These are phyloP conservation scores for Thunnus albacares DNA, from an alignment of 2,797 vertebrate species.

Conservation along the genomic window DNA sequence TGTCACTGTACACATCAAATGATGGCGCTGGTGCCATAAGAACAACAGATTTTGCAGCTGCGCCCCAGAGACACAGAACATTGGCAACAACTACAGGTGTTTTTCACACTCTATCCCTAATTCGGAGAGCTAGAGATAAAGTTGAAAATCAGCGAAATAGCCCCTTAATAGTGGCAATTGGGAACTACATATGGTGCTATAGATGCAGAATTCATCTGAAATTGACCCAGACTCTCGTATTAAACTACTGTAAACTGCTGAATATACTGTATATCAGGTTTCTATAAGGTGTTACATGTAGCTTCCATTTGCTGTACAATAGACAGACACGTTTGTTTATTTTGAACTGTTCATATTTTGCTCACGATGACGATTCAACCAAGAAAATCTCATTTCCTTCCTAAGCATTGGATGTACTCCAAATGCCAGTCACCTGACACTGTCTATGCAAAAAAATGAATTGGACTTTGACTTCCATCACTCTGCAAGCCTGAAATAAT, in stretches of 20 bases:
- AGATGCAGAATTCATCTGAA: neutral
- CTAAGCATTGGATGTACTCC: neutral
- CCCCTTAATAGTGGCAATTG: neutral
- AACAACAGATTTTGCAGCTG: too few relatives aligned
- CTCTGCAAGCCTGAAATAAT: slow-evolving; percentile 48
- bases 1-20: too few relatives aligned
- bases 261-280: neutral
- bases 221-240: neutral
- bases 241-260: neutral
- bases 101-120: too few relatives aligned
- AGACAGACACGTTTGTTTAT: neutral
- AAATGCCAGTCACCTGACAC: neutral
- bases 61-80: too few relatives aligned
- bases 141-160: too few relatives aligned
- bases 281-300: neutral
- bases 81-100: too few relatives aligned
- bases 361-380: neutral
- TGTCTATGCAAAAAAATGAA: slow-evolving; percentile 7
- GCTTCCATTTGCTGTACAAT: neutral
- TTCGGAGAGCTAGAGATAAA: too few relatives aligned
- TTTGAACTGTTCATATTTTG: slow-evolving; percentile 7
- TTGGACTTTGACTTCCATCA: slow-evolving; percentile 43
- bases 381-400: neutral
- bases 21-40: too few relatives aligned
- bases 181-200: neutral